Conservation (phyloP, 1,140 invertebrate species). For the Caenorhabditis briggsae region DNA sequence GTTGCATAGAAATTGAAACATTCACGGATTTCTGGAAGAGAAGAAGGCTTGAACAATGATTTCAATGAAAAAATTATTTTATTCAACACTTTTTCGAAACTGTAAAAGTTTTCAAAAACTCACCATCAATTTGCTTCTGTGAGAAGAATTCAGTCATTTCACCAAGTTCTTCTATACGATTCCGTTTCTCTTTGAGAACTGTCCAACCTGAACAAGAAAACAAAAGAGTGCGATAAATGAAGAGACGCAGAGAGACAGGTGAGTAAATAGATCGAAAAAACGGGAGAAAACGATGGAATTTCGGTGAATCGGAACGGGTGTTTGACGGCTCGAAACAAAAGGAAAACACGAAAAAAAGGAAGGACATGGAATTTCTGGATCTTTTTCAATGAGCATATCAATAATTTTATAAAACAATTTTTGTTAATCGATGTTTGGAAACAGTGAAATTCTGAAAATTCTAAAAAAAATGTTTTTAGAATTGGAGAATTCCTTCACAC, state of each 20-base stretch:
- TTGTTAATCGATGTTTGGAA: too few relatives aligned
- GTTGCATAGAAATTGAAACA: slow-evolving; percentile 59
- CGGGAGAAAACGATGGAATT: background rate
- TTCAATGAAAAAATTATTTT: background rate
- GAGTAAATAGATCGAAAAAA: slow-evolving; percentile 29
- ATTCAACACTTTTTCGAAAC: too few relatives aligned
- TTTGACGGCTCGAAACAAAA: slow-evolving; percentile 49
- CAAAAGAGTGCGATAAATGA: background rate
- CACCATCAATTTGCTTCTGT: slow-evolving; percentile 60
- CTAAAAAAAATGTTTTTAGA: too few relatives aligned
- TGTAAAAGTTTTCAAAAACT: background rate
- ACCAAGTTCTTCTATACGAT: background rate
- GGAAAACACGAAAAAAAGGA: background rate
- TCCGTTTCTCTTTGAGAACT: background rate
- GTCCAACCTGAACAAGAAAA: slow-evolving; percentile 8
- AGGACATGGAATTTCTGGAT: background rate
- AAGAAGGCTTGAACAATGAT: background rate
- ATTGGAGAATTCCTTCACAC: too few relatives aligned
- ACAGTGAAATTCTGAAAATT: too few relatives aligned
- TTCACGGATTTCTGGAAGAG: slow-evolving; percentile 61
- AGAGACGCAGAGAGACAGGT: slow-evolving; percentile 1
- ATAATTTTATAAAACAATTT: too few relatives aligned
- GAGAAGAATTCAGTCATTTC: slow-evolving; percentile 62
- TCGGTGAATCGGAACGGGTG: slow-evolving; percentile 12
- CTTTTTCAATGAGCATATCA: too few relatives aligned